Percentiles rank a stretch among this genome's conserved stretches.
Conservation (phyloP, 1,140 invertebrate species). For the Ooceraea biroi region DNA sequence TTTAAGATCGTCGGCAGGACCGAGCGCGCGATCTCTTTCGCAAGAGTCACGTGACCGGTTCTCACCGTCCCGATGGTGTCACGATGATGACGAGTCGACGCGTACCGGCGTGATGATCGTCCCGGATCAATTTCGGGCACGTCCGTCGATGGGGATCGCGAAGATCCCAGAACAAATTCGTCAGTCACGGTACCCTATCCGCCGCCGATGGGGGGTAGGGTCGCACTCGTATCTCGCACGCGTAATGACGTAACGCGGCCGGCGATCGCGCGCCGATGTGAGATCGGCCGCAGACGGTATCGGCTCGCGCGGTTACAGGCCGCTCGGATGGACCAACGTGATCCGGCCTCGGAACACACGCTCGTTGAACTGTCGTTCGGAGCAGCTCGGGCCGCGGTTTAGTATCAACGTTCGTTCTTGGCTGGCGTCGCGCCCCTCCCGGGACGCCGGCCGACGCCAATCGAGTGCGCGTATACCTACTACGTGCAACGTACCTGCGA, state of each 20-base stretch:
- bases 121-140: background rate
- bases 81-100: conserved; percentile 11
- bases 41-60: conserved; percentile 45
- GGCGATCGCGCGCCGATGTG: conserved; percentile 6
- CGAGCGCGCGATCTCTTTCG: conserved; percentile 3
- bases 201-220: background rate
- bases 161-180: conserved; percentile 1
- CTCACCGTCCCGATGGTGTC: conserved; percentile 1
- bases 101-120: background rate
- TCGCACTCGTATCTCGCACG: conserved; percentile 13
- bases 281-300: background rate
- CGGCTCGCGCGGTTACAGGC: conserved; percentile 54
- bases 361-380: conserved; percentile 81
- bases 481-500: conserved; percentile 72
- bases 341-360: conserved; percentile 80
- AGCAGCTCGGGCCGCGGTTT: conserved; percentile 81
- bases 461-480: conserved; percentile 80
- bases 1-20: conserved; percentile 6
- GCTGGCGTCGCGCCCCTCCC: conserved; percentile 80
- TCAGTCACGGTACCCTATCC: background rate
- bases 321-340: conserved; percentile 69
- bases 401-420: conserved; percentile 82
- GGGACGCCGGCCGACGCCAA: conserved; percentile 80
- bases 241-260: conserved; percentile 3
- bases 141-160: background rate